Conservation (phyloP, 92 coral and sea anemone species). For the Montipora capitata region DNA sequence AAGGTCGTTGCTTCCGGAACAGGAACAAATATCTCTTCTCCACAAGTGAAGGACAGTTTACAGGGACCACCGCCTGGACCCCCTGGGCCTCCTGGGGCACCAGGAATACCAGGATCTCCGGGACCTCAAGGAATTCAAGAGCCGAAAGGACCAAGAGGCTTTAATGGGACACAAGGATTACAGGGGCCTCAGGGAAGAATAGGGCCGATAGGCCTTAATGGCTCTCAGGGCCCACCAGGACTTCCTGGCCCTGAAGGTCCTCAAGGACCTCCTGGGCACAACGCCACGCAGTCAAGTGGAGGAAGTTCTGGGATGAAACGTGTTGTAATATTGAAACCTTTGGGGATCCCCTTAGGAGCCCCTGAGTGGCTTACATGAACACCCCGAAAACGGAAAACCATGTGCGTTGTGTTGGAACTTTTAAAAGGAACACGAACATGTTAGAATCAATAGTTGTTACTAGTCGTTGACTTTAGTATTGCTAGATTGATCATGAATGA, state of each 20-base stretch:
- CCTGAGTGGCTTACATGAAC: too few species aligned
- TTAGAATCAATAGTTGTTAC: too few species aligned
- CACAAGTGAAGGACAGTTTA: background rate
- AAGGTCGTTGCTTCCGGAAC: background rate
- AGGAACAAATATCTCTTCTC: background rate
- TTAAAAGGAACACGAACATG: too few species aligned
- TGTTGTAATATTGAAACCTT: too few species aligned
- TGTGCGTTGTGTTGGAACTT: too few species aligned
- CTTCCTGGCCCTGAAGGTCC: slow-evolving; percentile 39
- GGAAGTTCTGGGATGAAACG: slow-evolving; percentile 54
- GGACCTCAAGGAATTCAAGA: slow-evolving; percentile 60
- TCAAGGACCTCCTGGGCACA: slow-evolving; percentile 55
- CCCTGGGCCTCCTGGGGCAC: background rate
- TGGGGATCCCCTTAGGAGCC: too few species aligned
- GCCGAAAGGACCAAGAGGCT: slow-evolving; percentile 25
- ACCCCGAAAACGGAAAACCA: too few species aligned
- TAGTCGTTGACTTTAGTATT: too few species aligned
- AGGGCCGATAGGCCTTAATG: slow-evolving; percentile 41
- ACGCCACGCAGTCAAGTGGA: slow-evolving; percentile 28
- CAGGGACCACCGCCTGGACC: background rate
- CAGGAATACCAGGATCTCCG: background rate
- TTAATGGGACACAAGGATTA: slow-evolving; percentile 27
- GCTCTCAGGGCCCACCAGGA: slow-evolving; percentile 58
- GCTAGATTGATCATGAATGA: too few species aligned
- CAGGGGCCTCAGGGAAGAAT: slow-evolving; percentile 34